These are phyloP conservation scores for Heliopora coerulea DNA, from an alignment of 92 coral and sea anemone genomes.

Conservation along the genomic window DNA sequence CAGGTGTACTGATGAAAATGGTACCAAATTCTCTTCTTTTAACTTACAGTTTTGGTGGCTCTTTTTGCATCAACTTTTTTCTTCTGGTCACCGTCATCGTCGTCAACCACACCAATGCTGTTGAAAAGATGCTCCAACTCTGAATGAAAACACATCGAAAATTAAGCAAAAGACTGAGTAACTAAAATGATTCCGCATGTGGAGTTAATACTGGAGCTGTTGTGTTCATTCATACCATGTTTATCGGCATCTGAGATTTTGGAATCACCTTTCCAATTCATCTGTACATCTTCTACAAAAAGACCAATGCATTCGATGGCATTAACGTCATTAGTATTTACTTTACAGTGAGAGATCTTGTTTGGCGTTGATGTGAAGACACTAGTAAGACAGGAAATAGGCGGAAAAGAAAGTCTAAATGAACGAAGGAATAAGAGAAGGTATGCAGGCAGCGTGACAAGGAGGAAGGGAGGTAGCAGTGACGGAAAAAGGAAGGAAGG, in stretches of 20 bases:
- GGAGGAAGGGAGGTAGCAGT: too few species aligned
- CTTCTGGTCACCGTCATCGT: conserved; percentile 59
- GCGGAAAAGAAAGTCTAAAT: too few species aligned
- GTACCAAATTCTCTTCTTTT: too few species aligned
- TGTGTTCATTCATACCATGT: conserved; percentile 57
- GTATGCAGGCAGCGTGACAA: too few species aligned
- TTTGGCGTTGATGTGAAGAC: too few species aligned
- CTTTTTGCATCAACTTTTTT: conserved; percentile 50
- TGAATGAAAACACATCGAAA: conserved; percentile 26
- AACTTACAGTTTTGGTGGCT: conserved; percentile 25
- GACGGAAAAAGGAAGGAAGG: too few species aligned
- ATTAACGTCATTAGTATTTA: too few species aligned
- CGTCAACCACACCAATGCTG: conserved; percentile 80
- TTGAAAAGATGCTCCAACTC: conserved; percentile 86
- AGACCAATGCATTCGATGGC: not conserved
- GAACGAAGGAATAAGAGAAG: too few species aligned
- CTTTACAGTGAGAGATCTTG: too few species aligned
- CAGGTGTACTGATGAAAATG: too few species aligned
- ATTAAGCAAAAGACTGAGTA: not conserved
- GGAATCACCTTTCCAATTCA: conserved; percentile 99
- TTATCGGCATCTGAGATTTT: conserved; percentile 97
- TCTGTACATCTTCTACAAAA: conserved; percentile 65
- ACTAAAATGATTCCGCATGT: not conserved
- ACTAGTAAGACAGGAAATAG: too few species aligned
- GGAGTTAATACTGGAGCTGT: not conserved